Percentiles rank a stretch among this genome's conserved stretches.
Conservation (phyloP, 2,797 vertebrate genomes). For the Allobates femoralis region DNA sequence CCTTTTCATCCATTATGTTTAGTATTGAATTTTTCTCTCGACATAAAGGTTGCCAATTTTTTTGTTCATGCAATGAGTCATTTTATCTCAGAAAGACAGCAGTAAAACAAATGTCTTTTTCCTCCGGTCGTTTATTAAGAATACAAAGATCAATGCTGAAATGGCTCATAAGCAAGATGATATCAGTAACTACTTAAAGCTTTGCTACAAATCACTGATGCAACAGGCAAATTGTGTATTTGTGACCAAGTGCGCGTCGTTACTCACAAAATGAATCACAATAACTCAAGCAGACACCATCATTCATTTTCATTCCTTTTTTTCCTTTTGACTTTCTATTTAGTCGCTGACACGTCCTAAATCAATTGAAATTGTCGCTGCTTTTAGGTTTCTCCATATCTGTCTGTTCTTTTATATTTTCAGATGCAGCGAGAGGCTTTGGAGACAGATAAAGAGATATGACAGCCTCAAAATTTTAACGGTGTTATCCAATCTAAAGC, state of each 20-base stretch:
- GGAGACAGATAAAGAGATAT: not conserved
- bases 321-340: slow-evolving; percentile 46
- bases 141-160: slow-evolving; percentile 60
- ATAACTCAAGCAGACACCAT: slow-evolving; percentile 47
- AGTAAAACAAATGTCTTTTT: slow-evolving; percentile 66
- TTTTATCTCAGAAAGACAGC: slow-evolving; percentile 56
- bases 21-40: slow-evolving; percentile 18
- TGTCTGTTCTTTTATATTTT: slow-evolving; percentile 31
- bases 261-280: slow-evolving; percentile 51
- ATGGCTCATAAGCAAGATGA: slow-evolving; percentile 49
- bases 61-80: slow-evolving; percentile 31
- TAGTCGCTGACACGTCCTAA: slow-evolving; percentile 44
- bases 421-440: slow-evolving; percentile 2
- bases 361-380: slow-evolving; percentile 44
- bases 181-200: slow-evolving; percentile 59
- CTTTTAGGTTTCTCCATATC: slow-evolving; percentile 19
- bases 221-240: slow-evolving; percentile 47
- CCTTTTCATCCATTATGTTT: slow-evolving; percentile 17
- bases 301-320: slow-evolving; percentile 43
- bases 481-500: not conserved
- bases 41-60: not conserved
- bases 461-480: too few species aligned
- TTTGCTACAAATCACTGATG: slow-evolving; percentile 58
- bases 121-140: slow-evolving; percentile 66
- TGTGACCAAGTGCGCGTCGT: slow-evolving; percentile 27